These are phyloP conservation scores for Agonopterix alstromeriana DNA, from an alignment of 2,888 invertebrate species.

Conservation along the genomic window DNA sequence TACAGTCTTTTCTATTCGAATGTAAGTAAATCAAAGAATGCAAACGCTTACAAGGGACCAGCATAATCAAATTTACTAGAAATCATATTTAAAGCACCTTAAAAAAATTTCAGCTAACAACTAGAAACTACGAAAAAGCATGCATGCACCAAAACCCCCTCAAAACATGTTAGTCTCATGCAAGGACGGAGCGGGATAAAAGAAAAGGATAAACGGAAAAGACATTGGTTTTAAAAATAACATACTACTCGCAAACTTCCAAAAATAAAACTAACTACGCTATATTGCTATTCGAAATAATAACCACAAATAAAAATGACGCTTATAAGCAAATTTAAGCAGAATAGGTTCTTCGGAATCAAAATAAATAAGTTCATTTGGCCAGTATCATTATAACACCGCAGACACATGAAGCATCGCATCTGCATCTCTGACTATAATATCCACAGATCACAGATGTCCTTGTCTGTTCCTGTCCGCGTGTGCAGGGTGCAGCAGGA, in stretches of 20 bases:
- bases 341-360: conserved; percentile 77
- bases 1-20: background rate
- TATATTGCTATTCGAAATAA: conserved; percentile 40
- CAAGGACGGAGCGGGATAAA: conserved; percentile 43
- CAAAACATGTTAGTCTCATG: conserved; percentile 59
- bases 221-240: conserved; percentile 72
- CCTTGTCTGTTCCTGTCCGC: conserved; percentile 8
- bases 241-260: conserved; percentile 62
- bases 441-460: conserved; percentile 2
- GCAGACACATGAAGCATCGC: conserved; percentile 54
- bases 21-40: conserved; percentile 7
- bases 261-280: conserved; percentile 62
- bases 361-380: conserved; percentile 74
- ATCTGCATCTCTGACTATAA: conserved; percentile 10
- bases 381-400: conserved; percentile 71
- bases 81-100: conserved; percentile 60
- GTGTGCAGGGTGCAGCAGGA: conserved; percentile 15
- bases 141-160: conserved; percentile 59
- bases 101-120: conserved; percentile 40
- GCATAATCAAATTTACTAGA: conserved; percentile 50
- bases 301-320: conserved; percentile 54
- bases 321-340: conserved; percentile 75
- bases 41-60: conserved; percentile 13
- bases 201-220: conserved; percentile 62
- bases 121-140: conserved; percentile 55